Evolutionary conservation across 2,888 invertebrate genomes (phyloP).

Genomic region (Halictus quadricinctus): DNA sequence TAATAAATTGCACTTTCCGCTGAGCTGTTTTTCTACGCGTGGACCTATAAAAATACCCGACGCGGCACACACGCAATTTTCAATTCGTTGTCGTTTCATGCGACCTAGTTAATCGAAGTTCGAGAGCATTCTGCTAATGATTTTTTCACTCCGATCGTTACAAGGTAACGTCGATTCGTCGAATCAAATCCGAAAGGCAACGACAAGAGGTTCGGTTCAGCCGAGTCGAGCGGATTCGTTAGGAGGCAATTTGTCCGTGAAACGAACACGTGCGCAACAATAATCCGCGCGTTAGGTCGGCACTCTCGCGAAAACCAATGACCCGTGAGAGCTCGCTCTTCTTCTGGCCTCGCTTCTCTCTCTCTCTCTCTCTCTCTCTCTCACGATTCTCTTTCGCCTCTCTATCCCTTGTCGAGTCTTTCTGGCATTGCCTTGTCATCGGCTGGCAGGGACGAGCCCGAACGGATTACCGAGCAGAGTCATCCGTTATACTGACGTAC

Average conservation of each 20-base stretch:
- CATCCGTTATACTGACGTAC: slow-evolving; percentile 58
- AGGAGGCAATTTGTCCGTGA: slow-evolving; percentile 44
- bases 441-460: slow-evolving; percentile 43
- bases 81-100: no score
- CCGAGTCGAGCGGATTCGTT: slow-evolving; percentile 39
- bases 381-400: background rate
- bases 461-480: slow-evolving; percentile 52
- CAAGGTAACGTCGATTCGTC: background rate
- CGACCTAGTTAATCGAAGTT: no score
- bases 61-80: no score
- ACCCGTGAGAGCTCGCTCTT: slow-evolving; percentile 31
- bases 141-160: no score
- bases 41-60: no score
- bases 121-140: no score
- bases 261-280: slow-evolving; percentile 45
- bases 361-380: slow-evolving; percentile 1
- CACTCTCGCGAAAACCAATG: slow-evolving; percentile 44
- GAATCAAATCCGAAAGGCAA: background rate
- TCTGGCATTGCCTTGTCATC: slow-evolving; percentile 53
- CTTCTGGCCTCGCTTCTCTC: background rate
- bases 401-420: slow-evolving; percentile 30
- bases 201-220: background rate
- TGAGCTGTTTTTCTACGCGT: no score
- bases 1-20: no score
- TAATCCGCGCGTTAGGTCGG: slow-evolving; percentile 25